Conservation (phyloP, 2,888 invertebrate genomes). For the Coenonympha glycerion region DNA sequence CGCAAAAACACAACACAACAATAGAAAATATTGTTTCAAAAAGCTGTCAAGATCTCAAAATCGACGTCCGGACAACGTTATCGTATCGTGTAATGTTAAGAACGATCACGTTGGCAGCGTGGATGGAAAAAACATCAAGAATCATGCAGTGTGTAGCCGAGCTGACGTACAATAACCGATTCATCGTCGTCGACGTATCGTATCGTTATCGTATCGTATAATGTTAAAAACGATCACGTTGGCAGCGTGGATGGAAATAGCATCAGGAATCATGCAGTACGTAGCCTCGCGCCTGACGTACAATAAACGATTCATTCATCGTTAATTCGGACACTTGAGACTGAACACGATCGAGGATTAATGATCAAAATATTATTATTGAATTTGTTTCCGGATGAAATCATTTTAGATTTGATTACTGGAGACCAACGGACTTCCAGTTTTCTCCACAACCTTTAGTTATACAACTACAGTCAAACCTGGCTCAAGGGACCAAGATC, state of each 20-base stretch:
- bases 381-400: background rate
- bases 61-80: too few species aligned
- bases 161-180: slow-evolving; percentile 13
- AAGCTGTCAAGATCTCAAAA: too few species aligned
- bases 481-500: too few species aligned
- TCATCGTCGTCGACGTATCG: too few species aligned
- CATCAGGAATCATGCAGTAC: slow-evolving; percentile 13
- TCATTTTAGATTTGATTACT: background rate
- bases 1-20: too few species aligned
- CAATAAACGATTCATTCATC: slow-evolving; percentile 20
- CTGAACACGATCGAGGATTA: slow-evolving; percentile 11
- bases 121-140: slow-evolving; percentile 17
- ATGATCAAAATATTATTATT: background rate
- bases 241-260: slow-evolving; percentile 11
- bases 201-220: background rate
- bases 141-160: slow-evolving; percentile 11
- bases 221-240: background rate
- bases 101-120: background rate
- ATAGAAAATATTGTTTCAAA: too few species aligned
- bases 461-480: too few species aligned
- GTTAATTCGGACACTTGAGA: slow-evolving; percentile 15
- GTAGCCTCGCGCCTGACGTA: slow-evolving; percentile 6
- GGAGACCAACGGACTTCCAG: too few species aligned
- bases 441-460: too few species aligned
- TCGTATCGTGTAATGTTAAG: background rate